Evolutionary conservation across 2,888 invertebrate species (phyloP).

Genomic region (Drosophila neoperkinsi): DNA sequence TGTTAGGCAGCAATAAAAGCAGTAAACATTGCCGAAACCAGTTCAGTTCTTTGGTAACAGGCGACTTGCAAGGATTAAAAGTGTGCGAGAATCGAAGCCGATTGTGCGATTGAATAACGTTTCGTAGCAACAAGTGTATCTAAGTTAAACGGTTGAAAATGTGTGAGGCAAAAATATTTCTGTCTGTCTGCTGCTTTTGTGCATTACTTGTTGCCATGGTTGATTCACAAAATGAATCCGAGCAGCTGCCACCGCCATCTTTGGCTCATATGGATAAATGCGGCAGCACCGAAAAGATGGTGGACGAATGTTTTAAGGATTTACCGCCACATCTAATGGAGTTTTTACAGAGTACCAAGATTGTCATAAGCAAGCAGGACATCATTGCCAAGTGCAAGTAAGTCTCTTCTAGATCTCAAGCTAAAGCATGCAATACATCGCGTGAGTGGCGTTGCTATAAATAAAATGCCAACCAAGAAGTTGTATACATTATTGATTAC

Average conservation of each 20-base stretch:
- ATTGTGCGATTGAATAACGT: not conserved
- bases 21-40: not conserved
- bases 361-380: conserved; percentile 82
- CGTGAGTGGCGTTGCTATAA: conserved; percentile 10
- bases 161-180: conserved; percentile 11
- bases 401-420: conserved; percentile 40
- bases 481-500: conserved; percentile 43
- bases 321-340: conserved; percentile 83
- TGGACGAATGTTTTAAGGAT: conserved; percentile 84
- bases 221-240: conserved; percentile 34
- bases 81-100: not conserved
- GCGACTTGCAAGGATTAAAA: conserved; percentile 30
- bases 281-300: conserved; percentile 82
- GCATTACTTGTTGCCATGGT: conserved; percentile 25
- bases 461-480: conserved; percentile 13
- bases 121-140: conserved; percentile 63
- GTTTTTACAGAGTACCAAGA: conserved; percentile 82
- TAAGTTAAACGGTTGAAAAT: conserved; percentile 11
- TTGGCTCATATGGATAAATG: conserved; percentile 64
- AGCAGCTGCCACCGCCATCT: conserved; percentile 18
- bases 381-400: conserved; percentile 84
- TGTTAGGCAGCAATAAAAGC: conserved; percentile 35
- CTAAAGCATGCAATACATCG: conserved; percentile 4
- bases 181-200: conserved; percentile 9
- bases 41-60: conserved; percentile 48